Percentiles rank a stretch among this genome's conserved stretches.
These are phyloP conservation scores for Simalia tracyae DNA, from an alignment of 2,797 vertebrate species.

Conservation along the genomic window DNA sequence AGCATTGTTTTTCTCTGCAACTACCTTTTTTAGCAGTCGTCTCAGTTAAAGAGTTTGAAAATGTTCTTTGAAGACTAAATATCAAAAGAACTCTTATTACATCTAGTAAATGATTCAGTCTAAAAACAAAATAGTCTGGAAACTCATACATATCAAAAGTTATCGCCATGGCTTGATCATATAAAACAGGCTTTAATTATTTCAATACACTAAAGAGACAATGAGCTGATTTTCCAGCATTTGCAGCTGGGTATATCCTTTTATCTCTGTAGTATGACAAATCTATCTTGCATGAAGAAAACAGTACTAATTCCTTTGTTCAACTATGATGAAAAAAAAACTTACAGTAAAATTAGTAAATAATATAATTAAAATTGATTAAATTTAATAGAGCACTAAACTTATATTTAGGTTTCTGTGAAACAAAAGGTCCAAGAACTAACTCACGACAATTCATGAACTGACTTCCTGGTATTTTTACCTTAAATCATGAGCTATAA, in stretches of 20 bases:
- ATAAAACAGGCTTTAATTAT: neutral
- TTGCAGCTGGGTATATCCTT: neutral
- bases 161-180: neutral
- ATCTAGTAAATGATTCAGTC: neutral
- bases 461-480: neutral
- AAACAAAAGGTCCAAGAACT: neutral
- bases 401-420: neutral
- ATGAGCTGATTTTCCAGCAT: constrained; percentile 13
- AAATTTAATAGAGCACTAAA: neutral
- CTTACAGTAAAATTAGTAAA: neutral
- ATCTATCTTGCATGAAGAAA: rapidly evolving
- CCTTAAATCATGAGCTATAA: neutral
- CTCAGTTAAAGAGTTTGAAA: neutral
- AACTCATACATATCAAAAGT: constrained; percentile 23
- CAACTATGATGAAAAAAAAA: neutral
- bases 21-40: neutral
- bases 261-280: rapidly evolving
- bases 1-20: constrained; percentile 5
- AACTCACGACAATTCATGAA: neutral
- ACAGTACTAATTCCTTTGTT: neutral
- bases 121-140: constrained; percentile 19
- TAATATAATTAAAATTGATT: neutral
- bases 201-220: neutral
- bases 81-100: constrained; percentile 29
- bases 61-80: neutral